phyloP scores from a whole-genome alignment of 2,888 invertebrate species.

The Netelia fuscicornis region DNA sequence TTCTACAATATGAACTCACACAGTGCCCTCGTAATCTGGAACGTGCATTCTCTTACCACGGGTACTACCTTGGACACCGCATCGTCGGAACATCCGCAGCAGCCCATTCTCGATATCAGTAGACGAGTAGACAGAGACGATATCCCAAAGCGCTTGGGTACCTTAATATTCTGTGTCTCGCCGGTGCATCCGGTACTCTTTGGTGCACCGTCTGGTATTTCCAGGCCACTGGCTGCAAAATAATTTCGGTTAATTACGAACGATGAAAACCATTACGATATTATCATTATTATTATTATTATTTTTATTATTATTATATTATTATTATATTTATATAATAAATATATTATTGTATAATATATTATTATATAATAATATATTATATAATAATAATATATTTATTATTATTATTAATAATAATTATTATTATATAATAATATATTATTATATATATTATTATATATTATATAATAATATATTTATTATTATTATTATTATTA shows the following conservation, averaged over 20 bases:
- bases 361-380: too few species aligned
- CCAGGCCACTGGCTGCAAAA: constrained; percentile 38
- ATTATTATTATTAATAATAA: too few species aligned
- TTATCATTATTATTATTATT: neutral
- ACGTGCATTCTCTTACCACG: constrained; percentile 74
- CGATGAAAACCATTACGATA: neutral
- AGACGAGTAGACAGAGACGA: constrained; percentile 56
- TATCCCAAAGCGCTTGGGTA: constrained; percentile 50
- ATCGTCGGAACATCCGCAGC: constrained; percentile 80
- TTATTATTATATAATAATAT: too few species aligned
- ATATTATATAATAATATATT: too few species aligned
- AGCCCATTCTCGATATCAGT: constrained; percentile 75
- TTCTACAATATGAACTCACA: neutral
- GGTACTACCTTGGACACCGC: constrained; percentile 78
- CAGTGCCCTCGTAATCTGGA: constrained; percentile 58
- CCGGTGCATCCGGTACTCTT: constrained; percentile 47
- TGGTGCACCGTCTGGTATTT: constrained; percentile 17
- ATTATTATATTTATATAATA: too few species aligned
- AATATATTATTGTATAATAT: too few species aligned
- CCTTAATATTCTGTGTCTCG: constrained; percentile 12
- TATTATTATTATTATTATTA: too few species aligned
- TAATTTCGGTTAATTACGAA: neutral
- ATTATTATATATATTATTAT: too few species aligned
- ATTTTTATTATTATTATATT: neutral
- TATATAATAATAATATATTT: too few species aligned